Conservation (phyloP, 2,113 vertebrate species). For the Pseudorasbora parva region DNA sequence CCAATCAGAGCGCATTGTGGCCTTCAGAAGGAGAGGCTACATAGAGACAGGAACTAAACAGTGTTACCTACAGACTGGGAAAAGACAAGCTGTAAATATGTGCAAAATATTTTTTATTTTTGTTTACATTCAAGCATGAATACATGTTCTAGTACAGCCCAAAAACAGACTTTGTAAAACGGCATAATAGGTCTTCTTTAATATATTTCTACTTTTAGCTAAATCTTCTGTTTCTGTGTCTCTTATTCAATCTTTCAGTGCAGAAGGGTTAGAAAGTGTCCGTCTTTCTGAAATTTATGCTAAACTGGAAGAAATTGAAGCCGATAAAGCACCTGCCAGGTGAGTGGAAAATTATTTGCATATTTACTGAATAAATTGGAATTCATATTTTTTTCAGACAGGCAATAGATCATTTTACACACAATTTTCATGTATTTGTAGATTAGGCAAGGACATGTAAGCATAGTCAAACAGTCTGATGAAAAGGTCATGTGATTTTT, state of each 20-base stretch:
- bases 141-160: too few species aligned
- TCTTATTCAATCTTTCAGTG: constrained; percentile 69
- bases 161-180: too few species aligned
- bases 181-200: too few species aligned
- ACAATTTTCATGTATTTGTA: neutral
- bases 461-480: neutral
- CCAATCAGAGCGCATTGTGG: too few species aligned
- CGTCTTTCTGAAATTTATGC: constrained; percentile 89
- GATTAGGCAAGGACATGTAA: neutral
- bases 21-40: too few species aligned
- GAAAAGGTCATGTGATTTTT: neutral
- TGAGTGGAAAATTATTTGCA: constrained; percentile 61
- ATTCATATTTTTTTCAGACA: neutral
- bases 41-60: too few species aligned
- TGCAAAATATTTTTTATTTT: too few species aligned
- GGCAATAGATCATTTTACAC: neutral
- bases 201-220: neutral
- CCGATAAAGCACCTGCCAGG: constrained; percentile 96
- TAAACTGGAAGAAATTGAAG: constrained; percentile 95
- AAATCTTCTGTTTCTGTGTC: neutral
- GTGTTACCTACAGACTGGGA: too few species aligned
- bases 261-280: constrained; percentile 84
- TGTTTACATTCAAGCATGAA: too few species aligned
- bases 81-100: too few species aligned
- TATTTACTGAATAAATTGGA: neutral